Evolutionary conservation across 2,113 vertebrate species (phyloP).

Genomic region (Podilymbus podiceps): DNA sequence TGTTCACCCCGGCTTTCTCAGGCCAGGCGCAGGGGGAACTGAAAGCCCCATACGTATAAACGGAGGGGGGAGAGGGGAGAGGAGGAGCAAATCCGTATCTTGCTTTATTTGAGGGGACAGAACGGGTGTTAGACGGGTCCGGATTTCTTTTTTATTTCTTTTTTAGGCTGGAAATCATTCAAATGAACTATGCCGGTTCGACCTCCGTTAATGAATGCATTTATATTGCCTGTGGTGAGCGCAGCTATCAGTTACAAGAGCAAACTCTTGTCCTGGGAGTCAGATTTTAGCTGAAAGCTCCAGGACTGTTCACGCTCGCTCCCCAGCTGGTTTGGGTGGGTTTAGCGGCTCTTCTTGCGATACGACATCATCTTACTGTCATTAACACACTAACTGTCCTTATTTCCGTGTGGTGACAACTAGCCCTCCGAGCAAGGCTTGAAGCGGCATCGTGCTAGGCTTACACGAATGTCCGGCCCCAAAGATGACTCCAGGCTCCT

Average conservation of each 20-base stretch:
- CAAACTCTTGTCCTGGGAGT: not conserved
- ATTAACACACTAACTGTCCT: not conserved
- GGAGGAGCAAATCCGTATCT: not conserved
- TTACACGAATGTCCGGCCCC: not conserved
- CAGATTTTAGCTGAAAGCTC: not conserved
- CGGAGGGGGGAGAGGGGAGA: not conserved
- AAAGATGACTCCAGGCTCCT: not conserved
- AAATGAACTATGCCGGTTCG: not conserved
- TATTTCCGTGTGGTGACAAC: not conserved
- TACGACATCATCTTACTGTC: not conserved
- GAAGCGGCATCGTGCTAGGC: not conserved
- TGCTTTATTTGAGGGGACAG: not conserved
- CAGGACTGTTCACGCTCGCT: not conserved
- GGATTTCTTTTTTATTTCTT: not conserved
- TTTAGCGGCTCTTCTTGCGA: not conserved
- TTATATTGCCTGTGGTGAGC: not conserved
- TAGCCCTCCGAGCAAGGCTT: fast-evolving
- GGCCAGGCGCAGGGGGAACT: not conserved
- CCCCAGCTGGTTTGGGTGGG: not conserved
- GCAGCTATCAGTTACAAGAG: not conserved
- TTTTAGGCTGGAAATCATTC: not conserved
- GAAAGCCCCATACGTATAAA: not conserved
- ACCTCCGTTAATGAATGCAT: not conserved
- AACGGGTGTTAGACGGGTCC: not conserved
- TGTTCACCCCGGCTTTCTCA: not conserved